Evolutionary conservation across 2,113 vertebrate genomes (phyloP).

Genomic region (Paramisgurnus dabryanus): DNA sequence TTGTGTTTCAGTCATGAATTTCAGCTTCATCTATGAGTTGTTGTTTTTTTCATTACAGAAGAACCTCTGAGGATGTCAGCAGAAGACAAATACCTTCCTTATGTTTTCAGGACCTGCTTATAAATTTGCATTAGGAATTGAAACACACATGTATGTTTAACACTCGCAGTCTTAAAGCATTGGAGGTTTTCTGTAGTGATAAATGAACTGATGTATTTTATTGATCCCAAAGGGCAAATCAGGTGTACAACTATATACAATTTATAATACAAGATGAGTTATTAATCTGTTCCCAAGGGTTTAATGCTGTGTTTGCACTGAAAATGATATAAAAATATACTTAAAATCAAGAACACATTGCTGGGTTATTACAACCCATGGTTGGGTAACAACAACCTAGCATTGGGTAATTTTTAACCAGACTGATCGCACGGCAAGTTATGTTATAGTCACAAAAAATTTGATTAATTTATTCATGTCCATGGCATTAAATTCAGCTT

Average conservation of each 20-base stretch:
- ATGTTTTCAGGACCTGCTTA: neutral
- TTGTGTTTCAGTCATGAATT: neutral
- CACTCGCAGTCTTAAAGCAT: neutral
- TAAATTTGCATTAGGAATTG: neutral
- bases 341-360: no score
- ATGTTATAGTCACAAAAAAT: no score
- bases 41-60: neutral
- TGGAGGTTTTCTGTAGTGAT: neutral
- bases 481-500: no score
- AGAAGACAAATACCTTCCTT: neutral
- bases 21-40: slow-evolving; percentile 12
- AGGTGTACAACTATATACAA: neutral
- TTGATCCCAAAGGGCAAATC: neutral
- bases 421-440: no score
- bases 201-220: neutral
- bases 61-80: neutral
- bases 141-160: neutral
- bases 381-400: no score
- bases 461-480: no score
- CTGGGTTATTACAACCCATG: no score
- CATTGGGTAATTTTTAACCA: no score
- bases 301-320: neutral
- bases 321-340: neutral
- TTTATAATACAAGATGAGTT: neutral
- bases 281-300: neutral